Base-by-base conservation (phyloP, 2,888 invertebrate species). In the Ormyrus rosae region DNA sequence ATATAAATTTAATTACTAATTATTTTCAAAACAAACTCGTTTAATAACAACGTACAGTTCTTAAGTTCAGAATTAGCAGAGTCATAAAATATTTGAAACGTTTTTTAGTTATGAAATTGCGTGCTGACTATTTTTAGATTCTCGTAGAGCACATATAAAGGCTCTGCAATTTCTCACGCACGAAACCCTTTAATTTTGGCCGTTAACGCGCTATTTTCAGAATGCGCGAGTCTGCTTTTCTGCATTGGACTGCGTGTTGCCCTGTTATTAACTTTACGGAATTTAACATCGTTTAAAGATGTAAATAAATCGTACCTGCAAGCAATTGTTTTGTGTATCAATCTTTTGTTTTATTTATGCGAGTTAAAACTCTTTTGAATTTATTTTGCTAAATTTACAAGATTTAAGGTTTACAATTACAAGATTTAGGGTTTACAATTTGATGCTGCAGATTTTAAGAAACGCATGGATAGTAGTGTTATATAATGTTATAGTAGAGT, bases 171-270 rank as follows among this genome's bases (percentile, higher is more conserved):
- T 81, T 79, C 77, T 73, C 81, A 76, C 69, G 65, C 81, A 34
- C 73, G 70, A 67, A 73, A 75, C 80, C 82, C 74, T 82, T 78
- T 67, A 82, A 80, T 74, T 80, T 77, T 63, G 74, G 63, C 64
- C 80, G 76, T 78, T 70, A 71, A 77, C 82, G 73, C 61, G 77
- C 80, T 82, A 82, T 80, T 80, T 82, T 73, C 50, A 74, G 80
- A 80, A 69, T n/a, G 46, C 64, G 58, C 34, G 58, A 71, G 63
- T 19, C n/a, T 19, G 61, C 48, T 45, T 61, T 61, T 58, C 11
- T 45, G 56, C 45, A 34, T 34, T 34, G 34, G 34, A 34, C 34
- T 34, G 48, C 46, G 46, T 11, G 46, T 50, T 61, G 48, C 56
- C 58, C 50, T 58, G 65, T 45, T 65, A 71, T 78, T 58, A 65